Conservation (phyloP, 1,140 invertebrate genomes). For the Heliconius congener region DNA sequence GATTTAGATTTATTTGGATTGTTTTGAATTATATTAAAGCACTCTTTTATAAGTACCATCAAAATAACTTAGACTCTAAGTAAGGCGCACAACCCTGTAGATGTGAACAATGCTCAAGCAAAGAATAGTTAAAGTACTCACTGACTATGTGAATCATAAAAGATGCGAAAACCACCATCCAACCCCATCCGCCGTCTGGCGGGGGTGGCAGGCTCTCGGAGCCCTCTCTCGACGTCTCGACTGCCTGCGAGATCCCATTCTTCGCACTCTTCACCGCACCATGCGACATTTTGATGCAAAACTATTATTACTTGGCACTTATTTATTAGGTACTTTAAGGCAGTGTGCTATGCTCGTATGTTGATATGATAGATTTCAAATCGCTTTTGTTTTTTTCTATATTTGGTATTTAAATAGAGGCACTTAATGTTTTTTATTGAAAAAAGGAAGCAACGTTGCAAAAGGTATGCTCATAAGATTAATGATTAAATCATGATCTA, state of each 20-base stretch:
- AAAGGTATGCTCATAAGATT: conserved; percentile 31
- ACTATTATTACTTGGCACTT: conserved; percentile 35
- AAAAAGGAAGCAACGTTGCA: conserved; percentile 40
- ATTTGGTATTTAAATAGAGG: conserved; percentile 41
- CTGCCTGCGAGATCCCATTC: conserved; percentile 61
- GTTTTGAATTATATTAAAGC: not conserved
- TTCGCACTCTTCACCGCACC: conserved; percentile 67
- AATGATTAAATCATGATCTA: conserved; percentile 39
- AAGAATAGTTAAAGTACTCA: conserved; percentile 82
- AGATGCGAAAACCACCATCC: conserved; percentile 95
- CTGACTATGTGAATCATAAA: conserved; percentile 96
- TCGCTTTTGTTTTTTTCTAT: conserved; percentile 23
- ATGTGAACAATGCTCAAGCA: not conserved
- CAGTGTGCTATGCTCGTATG: conserved; percentile 24
- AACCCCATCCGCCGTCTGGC: conserved; percentile 93
- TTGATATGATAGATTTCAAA: conserved; percentile 35
- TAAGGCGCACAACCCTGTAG: not conserved
- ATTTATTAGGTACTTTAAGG: conserved; percentile 28
- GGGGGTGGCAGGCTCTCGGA: conserved; percentile 70
- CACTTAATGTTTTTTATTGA: conserved; percentile 36
- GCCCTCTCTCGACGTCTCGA: conserved; percentile 51
- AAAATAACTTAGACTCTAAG: not conserved
- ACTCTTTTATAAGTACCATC: not conserved
- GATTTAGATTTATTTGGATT: not conserved
- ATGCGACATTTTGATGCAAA: conserved; percentile 67